Evolutionary conservation across 2,888 invertebrate genomes (phyloP), one percentile per base, ranked within the genome.

Genomic region (Apocheima hispidaria): DNA sequence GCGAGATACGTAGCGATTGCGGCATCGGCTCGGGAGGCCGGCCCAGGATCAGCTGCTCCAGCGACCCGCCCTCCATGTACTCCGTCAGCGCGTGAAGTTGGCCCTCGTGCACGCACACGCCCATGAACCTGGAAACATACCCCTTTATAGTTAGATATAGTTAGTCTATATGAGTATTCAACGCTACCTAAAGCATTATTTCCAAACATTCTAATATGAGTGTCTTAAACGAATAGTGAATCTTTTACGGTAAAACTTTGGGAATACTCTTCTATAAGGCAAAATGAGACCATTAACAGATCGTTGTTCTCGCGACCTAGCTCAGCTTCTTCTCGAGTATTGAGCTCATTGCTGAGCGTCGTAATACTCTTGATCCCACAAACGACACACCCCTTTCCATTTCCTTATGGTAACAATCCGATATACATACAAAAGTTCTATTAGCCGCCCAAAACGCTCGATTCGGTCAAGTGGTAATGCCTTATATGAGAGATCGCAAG

Each of bases 51-150:
- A 98, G 92, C 90, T 98, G 97, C 84, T 99, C 98, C 82, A 99
- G 91, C 56, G 98, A 98, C 35, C 99, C 99, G 44, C 98, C 98
- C 88, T 97, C 97, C 88, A 99, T 98, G 92, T 96, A 99, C 94
- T 99, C 98, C 69, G 98, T 98, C 68, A 99, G 94, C 20, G 98
- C 98, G 91, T 99, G 98, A 54, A 99, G 94, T 84, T 98, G 98
- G 30, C 98, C 98, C 87, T 98, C 98, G 88, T 98, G 98, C 62
- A 99, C 98, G 91, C 98, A 98, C 46, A 97, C 98, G 69, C 98
- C 99, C 96, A 97, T 96, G 93, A 98, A 98, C 85, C 98, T 98
- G 93, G 1, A 46, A 92, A 90, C 18, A 43, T 26, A 35, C 6
- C 30, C 12, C 6, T 16, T 23, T 20, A 30, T 2, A 30, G 2